Percentiles rank a stretch among this genome's conserved stretches.
Evolutionary conservation across 2,797 vertebrate species (phyloP).

Genomic region (Percopsis omiscomaycus): DNA sequence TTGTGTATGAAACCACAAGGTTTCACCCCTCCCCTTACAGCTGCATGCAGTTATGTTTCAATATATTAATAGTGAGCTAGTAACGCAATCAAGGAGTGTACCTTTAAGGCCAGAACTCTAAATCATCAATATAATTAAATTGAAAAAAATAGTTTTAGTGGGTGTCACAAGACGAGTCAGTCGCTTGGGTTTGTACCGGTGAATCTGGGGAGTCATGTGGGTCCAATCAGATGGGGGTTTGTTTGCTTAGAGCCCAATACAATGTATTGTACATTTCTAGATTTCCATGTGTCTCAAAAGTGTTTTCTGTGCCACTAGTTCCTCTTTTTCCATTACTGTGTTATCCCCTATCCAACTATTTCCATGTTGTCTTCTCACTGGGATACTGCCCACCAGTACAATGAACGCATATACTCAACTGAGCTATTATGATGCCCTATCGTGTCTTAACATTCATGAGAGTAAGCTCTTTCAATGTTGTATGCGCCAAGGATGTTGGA

Average conservation of each 20-base stretch:
- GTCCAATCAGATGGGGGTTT: constrained; percentile 45
- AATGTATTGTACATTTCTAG: constrained; percentile 45
- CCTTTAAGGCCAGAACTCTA: constrained; percentile 7
- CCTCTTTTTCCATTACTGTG: neutral
- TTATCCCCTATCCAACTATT: constrained; percentile 6
- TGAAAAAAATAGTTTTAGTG: constrained; percentile 6
- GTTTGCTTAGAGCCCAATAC: constrained; percentile 47
- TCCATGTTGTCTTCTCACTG: constrained; percentile 22
- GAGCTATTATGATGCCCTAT: constrained; percentile 51
- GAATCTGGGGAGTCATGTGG: constrained; percentile 30
- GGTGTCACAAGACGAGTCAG: constrained; percentile 11
- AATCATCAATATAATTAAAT: constrained; percentile 15
- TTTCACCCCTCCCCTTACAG: too few relatives aligned
- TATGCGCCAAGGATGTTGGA: constrained; percentile 40
- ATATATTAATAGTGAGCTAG: too few relatives aligned
- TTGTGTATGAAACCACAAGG: constrained; percentile 10
- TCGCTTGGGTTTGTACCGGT: neutral
- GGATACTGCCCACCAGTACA: constrained; percentile 33
- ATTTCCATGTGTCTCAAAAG: constrained; percentile 49
- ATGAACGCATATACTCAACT: constrained; percentile 41
- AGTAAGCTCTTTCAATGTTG: constrained; percentile 49
- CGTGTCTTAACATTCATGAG: constrained; percentile 47
- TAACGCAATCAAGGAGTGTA: too few relatives aligned
- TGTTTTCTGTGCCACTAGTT: constrained; percentile 4
- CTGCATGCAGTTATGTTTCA: too few relatives aligned